phyloP scores from a whole-genome alignment of 2,797 vertebrate species.

The Lithobates pipiens region DNA sequence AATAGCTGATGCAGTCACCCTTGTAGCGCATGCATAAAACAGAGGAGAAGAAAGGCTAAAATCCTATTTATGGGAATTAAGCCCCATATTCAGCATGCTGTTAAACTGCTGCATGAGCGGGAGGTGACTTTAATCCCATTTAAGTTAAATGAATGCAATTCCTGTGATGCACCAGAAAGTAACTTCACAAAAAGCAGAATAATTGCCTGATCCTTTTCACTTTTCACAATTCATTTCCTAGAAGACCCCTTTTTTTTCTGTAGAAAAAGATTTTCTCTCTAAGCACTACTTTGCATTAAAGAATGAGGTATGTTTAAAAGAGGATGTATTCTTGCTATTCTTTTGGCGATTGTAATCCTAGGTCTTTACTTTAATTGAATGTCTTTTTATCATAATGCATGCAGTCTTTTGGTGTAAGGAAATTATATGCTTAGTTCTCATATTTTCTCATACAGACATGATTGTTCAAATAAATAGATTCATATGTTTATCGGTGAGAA shows the following conservation, averaged over 20 bases:
- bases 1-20: too few species aligned
- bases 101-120: conserved; percentile 17
- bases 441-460: too few species aligned
- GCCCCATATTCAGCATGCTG: conserved; percentile 15
- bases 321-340: neutral
- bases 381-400: neutral
- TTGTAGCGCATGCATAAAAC: neutral
- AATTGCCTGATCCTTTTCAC: conserved; percentile 30
- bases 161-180: conserved; percentile 45
- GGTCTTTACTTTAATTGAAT: neutral
- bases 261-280: neutral
- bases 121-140: conserved; percentile 45
- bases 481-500: too few species aligned
- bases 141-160: conserved; percentile 26
- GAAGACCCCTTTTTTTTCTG: neutral
- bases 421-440: neutral
- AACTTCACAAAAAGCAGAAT: conserved; percentile 39
- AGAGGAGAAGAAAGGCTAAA: neutral
- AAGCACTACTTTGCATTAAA: conserved; percentile 9
- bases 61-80: conserved; percentile 27
- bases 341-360: neutral
- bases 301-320: neutral
- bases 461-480: too few species aligned
- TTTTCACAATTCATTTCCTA: conserved; percentile 18
- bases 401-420: neutral